Percentiles rank a stretch among this genome's conserved stretches.
These are phyloP conservation scores for Oncorhynchus tshawytscha DNA, from an alignment of 2,113 vertebrate genomes.

Conservation along the genomic window DNA sequence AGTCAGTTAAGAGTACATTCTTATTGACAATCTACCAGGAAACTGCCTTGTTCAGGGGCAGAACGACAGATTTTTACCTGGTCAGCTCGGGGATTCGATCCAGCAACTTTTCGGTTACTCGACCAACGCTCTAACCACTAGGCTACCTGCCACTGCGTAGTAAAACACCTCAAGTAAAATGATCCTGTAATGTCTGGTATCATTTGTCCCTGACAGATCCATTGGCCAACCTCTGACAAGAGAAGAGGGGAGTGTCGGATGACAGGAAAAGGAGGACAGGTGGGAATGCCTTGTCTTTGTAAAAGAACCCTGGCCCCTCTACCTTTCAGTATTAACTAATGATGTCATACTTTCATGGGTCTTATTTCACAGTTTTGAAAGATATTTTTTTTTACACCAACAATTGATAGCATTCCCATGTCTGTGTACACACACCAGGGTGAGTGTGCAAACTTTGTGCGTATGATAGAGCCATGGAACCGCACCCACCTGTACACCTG, in stretches of 20 bases:
- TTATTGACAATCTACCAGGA: too few species aligned
- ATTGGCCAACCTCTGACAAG: constrained; percentile 79
- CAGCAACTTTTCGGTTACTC: too few species aligned
- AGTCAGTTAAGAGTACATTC: too few species aligned
- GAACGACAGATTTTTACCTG: too few species aligned
- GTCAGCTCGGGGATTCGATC: too few species aligned
- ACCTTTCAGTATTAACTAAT: not conserved
- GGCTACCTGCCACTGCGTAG: too few species aligned
- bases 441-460: constrained; percentile 85
- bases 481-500: constrained; percentile 80
- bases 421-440: constrained; percentile 58
- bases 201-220: constrained; percentile 68
- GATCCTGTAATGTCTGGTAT: too few species aligned
- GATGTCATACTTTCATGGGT: not conserved
- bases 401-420: too few species aligned
- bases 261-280: constrained; percentile 81
- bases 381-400: too few species aligned
- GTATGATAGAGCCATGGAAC: constrained; percentile 83
- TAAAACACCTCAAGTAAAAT: too few species aligned
- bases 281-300: constrained; percentile 41
- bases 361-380: not conserved
- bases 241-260: constrained; percentile 81
- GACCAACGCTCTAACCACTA: too few species aligned
- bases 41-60: too few species aligned
- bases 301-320: not conserved